Evolutionary conservation across 2,888 invertebrate genomes (phyloP).

Genomic region (Caradrina kadenii): DNA sequence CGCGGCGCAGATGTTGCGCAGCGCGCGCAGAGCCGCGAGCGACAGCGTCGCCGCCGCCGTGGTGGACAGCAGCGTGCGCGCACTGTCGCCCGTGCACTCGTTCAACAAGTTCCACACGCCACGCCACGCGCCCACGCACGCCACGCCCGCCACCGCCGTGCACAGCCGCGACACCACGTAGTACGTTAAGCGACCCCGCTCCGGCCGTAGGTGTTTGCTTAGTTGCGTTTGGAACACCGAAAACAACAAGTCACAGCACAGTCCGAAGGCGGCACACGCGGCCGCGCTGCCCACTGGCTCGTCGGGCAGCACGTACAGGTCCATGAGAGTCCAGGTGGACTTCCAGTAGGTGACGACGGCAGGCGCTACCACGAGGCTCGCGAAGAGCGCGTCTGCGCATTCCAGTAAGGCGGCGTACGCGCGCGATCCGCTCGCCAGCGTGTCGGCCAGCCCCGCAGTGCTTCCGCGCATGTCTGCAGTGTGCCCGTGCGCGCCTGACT

Average conservation of each 20-base stretch:
- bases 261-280: conserved; percentile 93
- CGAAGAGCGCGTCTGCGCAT: conserved; percentile 93
- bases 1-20: conserved; percentile 95
- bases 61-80: conserved; percentile 91
- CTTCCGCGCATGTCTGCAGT: conserved; percentile 92
- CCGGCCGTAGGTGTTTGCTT: conserved; percentile 90
- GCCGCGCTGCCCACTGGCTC: conserved; percentile 91
- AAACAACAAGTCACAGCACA: conserved; percentile 93
- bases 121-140: conserved; percentile 97
- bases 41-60: conserved; percentile 92
- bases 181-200: conserved; percentile 92
- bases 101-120: conserved; percentile 95
- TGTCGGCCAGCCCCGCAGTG: conserved; percentile 92
- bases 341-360: conserved; percentile 96
- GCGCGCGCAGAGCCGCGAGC: conserved; percentile 92
- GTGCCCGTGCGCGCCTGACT: conserved; percentile 68
- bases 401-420: conserved; percentile 90
- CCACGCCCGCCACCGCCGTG: conserved; percentile 94
- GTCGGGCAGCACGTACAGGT: conserved; percentile 92
- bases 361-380: conserved; percentile 94
- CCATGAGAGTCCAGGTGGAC: conserved; percentile 95
- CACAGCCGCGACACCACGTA: conserved; percentile 93
- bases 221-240: conserved; percentile 92
- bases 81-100: conserved; percentile 92
- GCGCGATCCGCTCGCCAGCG: conserved; percentile 90